phyloP scores from a whole-genome alignment of 2,888 invertebrate genomes.

The Sesia apiformis region DNA sequence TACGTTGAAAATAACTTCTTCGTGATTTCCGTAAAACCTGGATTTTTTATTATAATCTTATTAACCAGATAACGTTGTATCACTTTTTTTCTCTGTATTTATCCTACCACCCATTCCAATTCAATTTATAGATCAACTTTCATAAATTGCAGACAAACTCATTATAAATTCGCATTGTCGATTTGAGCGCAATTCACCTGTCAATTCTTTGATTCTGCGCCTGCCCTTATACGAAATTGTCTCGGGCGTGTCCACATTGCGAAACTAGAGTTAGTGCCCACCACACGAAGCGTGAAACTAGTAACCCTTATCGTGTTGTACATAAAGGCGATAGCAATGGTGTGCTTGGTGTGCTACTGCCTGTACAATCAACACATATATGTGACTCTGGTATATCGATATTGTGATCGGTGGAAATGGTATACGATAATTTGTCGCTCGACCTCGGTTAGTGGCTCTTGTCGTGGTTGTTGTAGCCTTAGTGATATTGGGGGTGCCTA shows the following conservation, averaged over 20 bases:
- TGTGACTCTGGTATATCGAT: not conserved
- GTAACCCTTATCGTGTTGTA: too few species aligned
- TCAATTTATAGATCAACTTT: not conserved
- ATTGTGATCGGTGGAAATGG: not conserved
- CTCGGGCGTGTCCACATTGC: not conserved
- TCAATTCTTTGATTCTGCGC: not conserved
- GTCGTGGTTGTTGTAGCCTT: not conserved
- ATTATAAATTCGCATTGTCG: not conserved
- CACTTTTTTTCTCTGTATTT: too few species aligned
- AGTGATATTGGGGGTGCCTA: not conserved
- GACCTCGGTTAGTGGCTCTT: not conserved
- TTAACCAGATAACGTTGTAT: too few species aligned
- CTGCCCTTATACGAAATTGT: not conserved
- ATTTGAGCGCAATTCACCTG: not conserved
- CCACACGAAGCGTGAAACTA: too few species aligned
- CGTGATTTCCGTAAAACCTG: too few species aligned
- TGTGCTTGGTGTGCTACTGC: too few species aligned
- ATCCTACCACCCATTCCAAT: too few species aligned
- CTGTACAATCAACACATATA: not conserved
- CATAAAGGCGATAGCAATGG: too few species aligned
- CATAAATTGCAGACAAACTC: not conserved
- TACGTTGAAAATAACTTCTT: too few species aligned
- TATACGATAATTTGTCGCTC: not conserved
- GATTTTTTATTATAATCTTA: too few species aligned
- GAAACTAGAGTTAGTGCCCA: not conserved